Conservation (phyloP, 2,797 vertebrate species). For the Oreonectes daqikongensis region DNA sequence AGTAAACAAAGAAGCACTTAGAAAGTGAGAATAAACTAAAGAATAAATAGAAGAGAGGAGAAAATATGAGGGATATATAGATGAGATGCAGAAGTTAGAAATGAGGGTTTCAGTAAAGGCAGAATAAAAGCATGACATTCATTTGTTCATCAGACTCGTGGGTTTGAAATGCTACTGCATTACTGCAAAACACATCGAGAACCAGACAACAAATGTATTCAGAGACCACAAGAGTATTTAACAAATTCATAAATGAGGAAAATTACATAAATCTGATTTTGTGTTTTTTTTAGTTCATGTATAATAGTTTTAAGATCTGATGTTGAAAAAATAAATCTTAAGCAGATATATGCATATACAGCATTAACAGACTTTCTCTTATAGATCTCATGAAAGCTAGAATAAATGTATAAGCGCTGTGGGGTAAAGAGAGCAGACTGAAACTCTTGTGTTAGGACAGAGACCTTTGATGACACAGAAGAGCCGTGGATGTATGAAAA, state of each 20-base stretch:
- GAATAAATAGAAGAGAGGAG: slow-evolving; percentile 8
- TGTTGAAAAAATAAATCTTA: background rate
- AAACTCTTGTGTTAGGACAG: slow-evolving; percentile 33
- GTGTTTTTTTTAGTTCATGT: too few relatives aligned
- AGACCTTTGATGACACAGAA: slow-evolving; percentile 75
- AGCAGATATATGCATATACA: background rate
- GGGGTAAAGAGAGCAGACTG: slow-evolving; percentile 14
- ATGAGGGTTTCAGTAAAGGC: background rate
- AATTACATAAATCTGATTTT: background rate
- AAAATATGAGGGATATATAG: background rate
- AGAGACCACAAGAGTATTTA: background rate
- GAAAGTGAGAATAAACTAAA: slow-evolving; percentile 3
- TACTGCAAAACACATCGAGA: slow-evolving; percentile 34
- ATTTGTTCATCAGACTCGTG: slow-evolving; percentile 31
- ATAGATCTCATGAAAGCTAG: slow-evolving; percentile 20
- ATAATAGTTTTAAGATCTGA: background rate
- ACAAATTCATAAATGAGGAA: background rate
- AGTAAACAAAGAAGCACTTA: background rate
- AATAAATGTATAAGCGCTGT: background rate
- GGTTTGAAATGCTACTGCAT: slow-evolving; percentile 27
- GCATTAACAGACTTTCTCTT: background rate
- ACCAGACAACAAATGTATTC: slow-evolving; percentile 51
- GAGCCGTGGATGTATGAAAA: slow-evolving; percentile 44
- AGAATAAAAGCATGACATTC: slow-evolving; percentile 38
- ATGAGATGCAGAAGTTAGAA: slow-evolving; percentile 34